A percentile compares a stretch with the other conserved stretches of the same genome.
Conservation (phyloP, 2,888 invertebrate species). For the Dynastes tityus region DNA sequence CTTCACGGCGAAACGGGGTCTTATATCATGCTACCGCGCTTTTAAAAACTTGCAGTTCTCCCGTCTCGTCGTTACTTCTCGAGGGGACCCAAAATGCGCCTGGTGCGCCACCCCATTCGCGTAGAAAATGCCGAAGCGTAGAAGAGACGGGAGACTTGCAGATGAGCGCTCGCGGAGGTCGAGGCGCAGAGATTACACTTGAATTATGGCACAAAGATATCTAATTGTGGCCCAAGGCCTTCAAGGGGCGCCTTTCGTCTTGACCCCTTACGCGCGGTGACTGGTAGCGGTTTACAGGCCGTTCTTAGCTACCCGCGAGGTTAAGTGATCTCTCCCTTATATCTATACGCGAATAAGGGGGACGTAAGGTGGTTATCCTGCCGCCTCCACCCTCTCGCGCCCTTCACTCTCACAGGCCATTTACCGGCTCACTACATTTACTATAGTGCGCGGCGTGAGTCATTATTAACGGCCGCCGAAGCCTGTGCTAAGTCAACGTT, state of each 20-base stretch:
- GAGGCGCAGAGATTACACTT: conserved; percentile 74
- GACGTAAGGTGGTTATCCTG: conserved; percentile 39
- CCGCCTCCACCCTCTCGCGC: conserved; percentile 25
- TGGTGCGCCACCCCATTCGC: conserved; percentile 18
- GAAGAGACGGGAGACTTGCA: conserved; percentile 62
- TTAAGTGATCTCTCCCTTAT: conserved; percentile 36
- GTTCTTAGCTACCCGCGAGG: conserved; percentile 56
- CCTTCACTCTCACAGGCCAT: conserved; percentile 67
- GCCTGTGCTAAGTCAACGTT: conserved; percentile 68
- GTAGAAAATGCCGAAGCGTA: conserved; percentile 13
- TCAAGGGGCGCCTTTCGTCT: conserved; percentile 63
- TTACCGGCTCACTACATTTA: conserved; percentile 71
- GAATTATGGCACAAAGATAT: conserved; percentile 75
- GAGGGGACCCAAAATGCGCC: conserved; percentile 18
- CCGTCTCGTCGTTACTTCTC: neutral
- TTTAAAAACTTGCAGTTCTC: conserved; percentile 53
- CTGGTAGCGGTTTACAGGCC: conserved; percentile 53
- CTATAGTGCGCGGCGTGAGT: conserved; percentile 60
- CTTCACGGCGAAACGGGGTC: conserved; percentile 38
- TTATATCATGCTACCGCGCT: conserved; percentile 48
- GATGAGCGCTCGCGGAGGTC: conserved; percentile 69
- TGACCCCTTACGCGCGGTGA: conserved; percentile 61
- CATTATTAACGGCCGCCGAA: conserved; percentile 66
- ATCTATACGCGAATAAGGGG: neutral
- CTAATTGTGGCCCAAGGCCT: conserved; percentile 71